These are phyloP conservation scores for Nesogale talazaci DNA, from an alignment of 2,113 vertebrate genomes.

Conservation along the genomic window DNA sequence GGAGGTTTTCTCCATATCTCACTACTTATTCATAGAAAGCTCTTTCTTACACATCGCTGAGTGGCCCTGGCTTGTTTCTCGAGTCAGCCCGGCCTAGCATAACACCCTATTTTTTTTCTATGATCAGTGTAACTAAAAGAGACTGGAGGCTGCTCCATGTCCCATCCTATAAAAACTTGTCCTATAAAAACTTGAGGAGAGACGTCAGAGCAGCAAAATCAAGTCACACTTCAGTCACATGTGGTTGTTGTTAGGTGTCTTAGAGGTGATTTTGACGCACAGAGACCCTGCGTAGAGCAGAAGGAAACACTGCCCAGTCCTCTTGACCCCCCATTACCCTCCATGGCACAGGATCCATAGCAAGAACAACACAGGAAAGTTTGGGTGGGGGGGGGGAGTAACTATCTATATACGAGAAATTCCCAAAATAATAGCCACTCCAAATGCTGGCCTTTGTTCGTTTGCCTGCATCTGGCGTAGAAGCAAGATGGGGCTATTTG, in stretches of 20 bases:
- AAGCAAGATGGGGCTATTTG: background rate
- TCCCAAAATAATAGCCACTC: slow-evolving; percentile 8
- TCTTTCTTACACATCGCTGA: no score
- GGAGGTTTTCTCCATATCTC: no score
- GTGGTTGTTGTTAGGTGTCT: no score
- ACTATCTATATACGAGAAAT: background rate
- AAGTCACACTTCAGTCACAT: background rate
- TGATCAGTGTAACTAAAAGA: background rate
- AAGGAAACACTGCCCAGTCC: no score
- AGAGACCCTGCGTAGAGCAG: no score
- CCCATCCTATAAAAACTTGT: background rate
- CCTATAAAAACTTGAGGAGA: background rate
- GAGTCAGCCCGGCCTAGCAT: no score
- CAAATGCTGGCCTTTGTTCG: slow-evolving; percentile 22
- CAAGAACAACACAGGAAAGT: background rate
- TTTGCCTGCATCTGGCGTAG: background rate
- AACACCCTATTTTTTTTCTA: background rate
- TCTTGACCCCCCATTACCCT: background rate
- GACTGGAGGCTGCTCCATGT: background rate
- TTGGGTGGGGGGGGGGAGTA: background rate
- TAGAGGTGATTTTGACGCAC: no score
- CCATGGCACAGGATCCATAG: background rate
- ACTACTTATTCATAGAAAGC: no score
- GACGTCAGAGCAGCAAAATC: slow-evolving; percentile 28
- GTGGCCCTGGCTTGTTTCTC: no score